A percentile compares a stretch with the other conserved stretches of the same genome.
Conservation (phyloP, 2,888 invertebrate genomes). For the Tachina lurida region DNA sequence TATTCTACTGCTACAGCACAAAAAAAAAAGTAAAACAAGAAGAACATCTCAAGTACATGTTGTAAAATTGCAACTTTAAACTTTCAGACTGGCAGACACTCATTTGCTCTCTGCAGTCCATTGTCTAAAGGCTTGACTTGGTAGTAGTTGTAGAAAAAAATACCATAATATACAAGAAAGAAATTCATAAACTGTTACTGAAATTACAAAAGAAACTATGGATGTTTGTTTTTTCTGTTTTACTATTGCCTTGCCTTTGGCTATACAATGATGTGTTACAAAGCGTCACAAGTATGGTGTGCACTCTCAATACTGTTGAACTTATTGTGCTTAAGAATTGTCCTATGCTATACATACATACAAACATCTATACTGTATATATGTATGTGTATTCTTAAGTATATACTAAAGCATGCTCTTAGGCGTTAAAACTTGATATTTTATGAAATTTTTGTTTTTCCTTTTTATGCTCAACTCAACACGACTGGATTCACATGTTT, state of each 20-base stretch:
- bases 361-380: not conserved
- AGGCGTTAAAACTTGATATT: conserved; percentile 62
- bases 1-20: conserved; percentile 21
- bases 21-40: not conserved
- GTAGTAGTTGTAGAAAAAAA: conserved; percentile 23
- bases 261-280: conserved; percentile 57
- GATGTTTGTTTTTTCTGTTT: conserved; percentile 20
- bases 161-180: conserved; percentile 12
- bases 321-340: conserved; percentile 22
- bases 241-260: conserved; percentile 53
- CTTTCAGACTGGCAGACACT: conserved; percentile 61
- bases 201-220: conserved; percentile 57
- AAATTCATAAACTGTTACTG: conserved; percentile 67
- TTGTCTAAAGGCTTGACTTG: conserved; percentile 65
- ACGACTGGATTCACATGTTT: not conserved
- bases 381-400: too few species aligned
- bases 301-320: conserved; percentile 33
- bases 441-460: conserved; percentile 27
- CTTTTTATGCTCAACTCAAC: not conserved
- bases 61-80: conserved; percentile 60
- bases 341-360: conserved; percentile 11
- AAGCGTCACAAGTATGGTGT: conserved; percentile 34
- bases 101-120: conserved; percentile 40
- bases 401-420: conserved; percentile 49
- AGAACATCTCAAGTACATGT: conserved; percentile 56